A percentile compares a stretch with the other conserved stretches of the same genome.
phyloP scores from a whole-genome alignment of 2,888 invertebrate genomes.

The Chorisops tibialis region DNA sequence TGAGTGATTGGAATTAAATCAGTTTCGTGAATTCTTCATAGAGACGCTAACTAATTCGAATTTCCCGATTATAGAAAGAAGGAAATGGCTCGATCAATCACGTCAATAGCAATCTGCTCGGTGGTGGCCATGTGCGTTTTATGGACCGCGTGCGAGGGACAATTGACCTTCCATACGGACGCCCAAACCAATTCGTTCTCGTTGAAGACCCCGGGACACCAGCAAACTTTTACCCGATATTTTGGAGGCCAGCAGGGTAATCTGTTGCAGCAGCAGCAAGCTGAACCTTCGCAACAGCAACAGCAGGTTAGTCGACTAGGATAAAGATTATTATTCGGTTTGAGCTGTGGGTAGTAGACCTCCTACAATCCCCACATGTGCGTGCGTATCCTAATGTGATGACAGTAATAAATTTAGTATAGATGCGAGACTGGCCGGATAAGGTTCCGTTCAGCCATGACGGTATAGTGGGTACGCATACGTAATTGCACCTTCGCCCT shows the following conservation, averaged over 20 bases:
- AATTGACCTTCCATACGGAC: conserved; percentile 48
- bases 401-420: conserved; percentile 1
- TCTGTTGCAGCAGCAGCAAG: conserved; percentile 33
- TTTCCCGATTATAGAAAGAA: not conserved
- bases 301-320: conserved; percentile 21
- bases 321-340: too few species aligned
- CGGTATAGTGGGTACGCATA: too few species aligned
- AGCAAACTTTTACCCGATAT: conserved; percentile 49
- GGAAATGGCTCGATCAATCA: conserved; percentile 16
- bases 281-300: conserved; percentile 34
- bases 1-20: not conserved
- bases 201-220: conserved; percentile 47
- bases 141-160: conserved; percentile 36
- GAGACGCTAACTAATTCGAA: not conserved
- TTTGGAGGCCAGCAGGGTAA: conserved; percentile 42
- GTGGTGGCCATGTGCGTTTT: not conserved
- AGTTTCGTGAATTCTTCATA: not conserved
- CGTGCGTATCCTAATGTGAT: too few species aligned
- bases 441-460: too few species aligned
- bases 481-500: too few species aligned
- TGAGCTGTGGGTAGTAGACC: too few species aligned
- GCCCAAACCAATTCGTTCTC: conserved; percentile 48
- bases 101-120: not conserved
- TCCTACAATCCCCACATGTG: not conserved
- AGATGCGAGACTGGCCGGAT: too few species aligned